Evolutionary conservation across 1,140 invertebrate species (phyloP).

Genomic region (Lepidurus packardi): DNA sequence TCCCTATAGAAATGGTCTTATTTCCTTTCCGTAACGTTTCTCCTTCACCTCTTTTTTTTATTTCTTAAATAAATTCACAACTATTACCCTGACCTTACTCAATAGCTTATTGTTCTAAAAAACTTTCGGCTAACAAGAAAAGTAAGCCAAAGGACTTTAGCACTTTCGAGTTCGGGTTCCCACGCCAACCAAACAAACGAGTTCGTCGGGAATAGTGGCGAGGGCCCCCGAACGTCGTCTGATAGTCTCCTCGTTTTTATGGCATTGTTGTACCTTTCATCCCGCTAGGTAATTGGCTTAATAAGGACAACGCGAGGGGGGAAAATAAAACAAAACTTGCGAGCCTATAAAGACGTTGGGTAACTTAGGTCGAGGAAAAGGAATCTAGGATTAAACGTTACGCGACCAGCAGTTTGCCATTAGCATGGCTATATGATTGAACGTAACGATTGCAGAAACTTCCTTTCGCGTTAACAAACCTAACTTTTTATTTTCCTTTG

Average conservation of each 20-base stretch:
- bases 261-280: background rate
- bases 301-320: background rate
- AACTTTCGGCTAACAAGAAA: background rate
- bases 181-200: slow-evolving; percentile 21
- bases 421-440: too few relatives aligned
- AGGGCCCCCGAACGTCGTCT: background rate
- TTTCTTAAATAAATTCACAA: background rate
- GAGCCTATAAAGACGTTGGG: too few relatives aligned
- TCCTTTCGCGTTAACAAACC: too few relatives aligned
- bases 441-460: too few relatives aligned
- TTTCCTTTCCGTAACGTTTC: background rate
- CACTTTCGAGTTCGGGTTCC: slow-evolving; percentile 13
- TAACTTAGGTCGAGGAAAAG: too few relatives aligned
- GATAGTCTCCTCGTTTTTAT: background rate
- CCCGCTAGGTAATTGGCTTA: background rate
- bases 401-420: too few relatives aligned
- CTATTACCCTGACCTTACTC: background rate
- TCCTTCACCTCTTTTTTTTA: background rate
- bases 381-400: too few relatives aligned
- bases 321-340: background rate
- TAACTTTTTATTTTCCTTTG: too few relatives aligned
- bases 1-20: background rate
- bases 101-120: background rate
- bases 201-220: background rate
- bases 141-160: background rate